Percentiles rank a stretch among this genome's conserved stretches.
Evolutionary conservation across 2,113 vertebrate genomes (phyloP).

Genomic region (Pimephales promelas): DNA sequence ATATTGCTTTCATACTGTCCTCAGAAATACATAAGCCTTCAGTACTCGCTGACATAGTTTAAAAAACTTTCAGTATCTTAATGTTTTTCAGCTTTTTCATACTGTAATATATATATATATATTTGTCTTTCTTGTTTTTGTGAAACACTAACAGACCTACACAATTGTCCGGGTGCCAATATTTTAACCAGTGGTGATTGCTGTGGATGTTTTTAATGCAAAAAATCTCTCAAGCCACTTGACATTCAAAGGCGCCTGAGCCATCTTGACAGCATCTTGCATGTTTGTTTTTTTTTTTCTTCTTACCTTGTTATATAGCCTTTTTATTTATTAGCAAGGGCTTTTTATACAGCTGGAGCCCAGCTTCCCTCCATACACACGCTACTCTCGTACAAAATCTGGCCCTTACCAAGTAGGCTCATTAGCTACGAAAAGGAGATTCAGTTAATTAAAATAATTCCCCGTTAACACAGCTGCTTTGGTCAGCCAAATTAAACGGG

Average conservation of each 20-base stretch:
- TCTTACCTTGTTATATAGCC: conserved; percentile 3
- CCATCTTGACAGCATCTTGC: conserved; percentile 24
- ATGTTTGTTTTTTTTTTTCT: background rate
- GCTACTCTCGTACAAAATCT: conserved; percentile 9
- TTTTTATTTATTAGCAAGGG: conserved; percentile 30
- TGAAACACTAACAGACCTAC: background rate
- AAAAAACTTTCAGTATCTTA: background rate
- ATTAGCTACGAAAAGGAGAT: conserved; percentile 69
- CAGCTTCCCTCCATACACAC: background rate
- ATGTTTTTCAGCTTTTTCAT: background rate
- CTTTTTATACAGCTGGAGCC: background rate
- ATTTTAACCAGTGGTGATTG: background rate
- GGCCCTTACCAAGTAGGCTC: conserved; percentile 67
- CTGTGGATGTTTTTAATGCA: conserved; percentile 8
- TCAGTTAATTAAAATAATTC: conserved; percentile 74
- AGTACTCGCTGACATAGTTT: background rate
- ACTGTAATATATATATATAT: background rate
- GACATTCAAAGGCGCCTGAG: conserved; percentile 29
- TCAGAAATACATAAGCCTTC: background rate
- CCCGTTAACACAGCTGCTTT: conserved; percentile 71
- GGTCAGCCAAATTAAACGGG: conserved; percentile 70
- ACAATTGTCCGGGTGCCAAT: too few species aligned
- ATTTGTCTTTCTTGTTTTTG: background rate
- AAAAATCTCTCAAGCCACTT: conserved; percentile 22
- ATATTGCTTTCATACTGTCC: background rate